Percentiles rank a stretch among this genome's conserved stretches.
phyloP scores from a whole-genome alignment of 2,888 invertebrate species.

The Temnothorax rugatulus region DNA sequence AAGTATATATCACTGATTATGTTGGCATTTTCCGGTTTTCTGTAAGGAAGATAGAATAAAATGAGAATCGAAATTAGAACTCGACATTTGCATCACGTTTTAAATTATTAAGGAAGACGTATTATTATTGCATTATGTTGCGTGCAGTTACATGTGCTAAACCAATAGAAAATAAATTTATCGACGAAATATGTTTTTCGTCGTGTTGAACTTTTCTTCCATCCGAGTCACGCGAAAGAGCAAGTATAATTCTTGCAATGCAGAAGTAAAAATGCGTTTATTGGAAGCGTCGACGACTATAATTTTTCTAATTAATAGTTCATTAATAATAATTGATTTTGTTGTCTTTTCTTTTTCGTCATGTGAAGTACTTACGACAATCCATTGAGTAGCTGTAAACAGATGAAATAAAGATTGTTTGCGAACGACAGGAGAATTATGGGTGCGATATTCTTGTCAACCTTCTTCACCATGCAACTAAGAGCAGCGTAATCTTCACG shows the following conservation, averaged over 20 bases:
- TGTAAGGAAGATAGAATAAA: neutral
- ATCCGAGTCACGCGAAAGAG: neutral
- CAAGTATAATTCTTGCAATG: too few species aligned
- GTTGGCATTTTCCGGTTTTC: slow-evolving; percentile 67
- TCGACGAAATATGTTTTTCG: neutral
- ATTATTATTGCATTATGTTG: neutral
- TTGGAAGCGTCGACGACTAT: too few species aligned
- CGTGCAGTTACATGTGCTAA: neutral
- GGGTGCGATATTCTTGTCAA: slow-evolving; percentile 89
- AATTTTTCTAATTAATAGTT: too few species aligned
- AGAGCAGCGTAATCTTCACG: slow-evolving; percentile 90
- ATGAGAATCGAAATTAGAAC: neutral
- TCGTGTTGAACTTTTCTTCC: neutral
- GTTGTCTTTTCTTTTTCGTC: too few species aligned
- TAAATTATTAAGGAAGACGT: neutral
- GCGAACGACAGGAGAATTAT: slow-evolving; percentile 90
- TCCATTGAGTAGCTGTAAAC: slow-evolving; percentile 90
- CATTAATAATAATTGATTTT: too few species aligned
- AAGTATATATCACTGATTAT: slow-evolving; percentile 86
- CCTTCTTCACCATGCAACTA: slow-evolving; percentile 88
- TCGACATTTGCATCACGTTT: neutral
- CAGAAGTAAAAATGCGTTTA: too few species aligned
- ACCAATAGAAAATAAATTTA: neutral
- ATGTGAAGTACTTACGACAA: slow-evolving; percentile 87
- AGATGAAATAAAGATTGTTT: slow-evolving; percentile 92